Percentiles rank a stretch among this genome's conserved stretches.
These are phyloP conservation scores for Alcedo quadribrachys DNA, from an alignment of 2,797 vertebrate genomes.

Conservation along the genomic window DNA sequence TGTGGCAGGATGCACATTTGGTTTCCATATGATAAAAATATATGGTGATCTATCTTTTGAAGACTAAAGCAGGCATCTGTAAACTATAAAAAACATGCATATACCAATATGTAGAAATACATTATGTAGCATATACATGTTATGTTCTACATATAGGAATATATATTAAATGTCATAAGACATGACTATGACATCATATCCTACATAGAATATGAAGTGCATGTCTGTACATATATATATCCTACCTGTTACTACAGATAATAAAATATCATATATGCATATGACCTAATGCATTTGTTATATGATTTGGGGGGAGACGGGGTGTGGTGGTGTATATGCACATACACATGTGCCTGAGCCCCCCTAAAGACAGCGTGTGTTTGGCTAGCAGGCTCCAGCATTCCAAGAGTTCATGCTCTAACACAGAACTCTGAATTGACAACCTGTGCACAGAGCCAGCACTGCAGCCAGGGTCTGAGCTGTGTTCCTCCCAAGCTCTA, in stretches of 20 bases:
- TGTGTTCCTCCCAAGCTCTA: background rate
- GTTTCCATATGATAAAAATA: background rate
- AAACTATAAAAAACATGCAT: background rate
- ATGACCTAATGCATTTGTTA: background rate
- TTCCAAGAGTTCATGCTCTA: constrained; percentile 47
- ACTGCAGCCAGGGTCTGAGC: background rate
- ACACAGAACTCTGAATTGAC: constrained; percentile 24
- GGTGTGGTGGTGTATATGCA: background rate
- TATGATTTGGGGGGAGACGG: background rate
- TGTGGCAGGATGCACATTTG: background rate
- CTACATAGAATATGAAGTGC: background rate
- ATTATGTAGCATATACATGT: background rate
- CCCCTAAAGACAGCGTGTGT: constrained; percentile 13
- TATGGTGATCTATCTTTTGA: background rate
- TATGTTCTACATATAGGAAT: constrained; percentile 4
- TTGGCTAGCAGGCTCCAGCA: constrained; percentile 41
- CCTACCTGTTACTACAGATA: background rate
- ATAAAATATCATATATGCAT: background rate
- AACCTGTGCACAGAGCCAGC: background rate
- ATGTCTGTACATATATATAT: background rate
- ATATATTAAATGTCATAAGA: background rate
- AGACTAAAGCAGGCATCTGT: background rate
- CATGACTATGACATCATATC: constrained; percentile 27
- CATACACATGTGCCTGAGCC: background rate
- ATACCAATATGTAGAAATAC: constrained; percentile 10